A percentile compares a stretch with the other conserved stretches of the same genome.
Evolutionary conservation across 2,113 vertebrate genomes (phyloP).

Genomic region (Tapirus terrestris): DNA sequence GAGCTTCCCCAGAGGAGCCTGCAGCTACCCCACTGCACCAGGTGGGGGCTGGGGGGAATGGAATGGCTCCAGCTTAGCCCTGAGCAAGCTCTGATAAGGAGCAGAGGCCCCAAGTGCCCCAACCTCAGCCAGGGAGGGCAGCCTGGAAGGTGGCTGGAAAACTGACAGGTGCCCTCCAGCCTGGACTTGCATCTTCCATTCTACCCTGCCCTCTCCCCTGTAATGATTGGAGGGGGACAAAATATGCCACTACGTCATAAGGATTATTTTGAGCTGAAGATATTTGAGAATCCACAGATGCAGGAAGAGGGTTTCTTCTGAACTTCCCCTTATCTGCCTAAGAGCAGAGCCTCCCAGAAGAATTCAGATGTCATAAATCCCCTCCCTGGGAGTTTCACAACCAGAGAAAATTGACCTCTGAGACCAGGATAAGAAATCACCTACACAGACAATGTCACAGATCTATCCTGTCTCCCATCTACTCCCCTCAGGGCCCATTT

Average conservation of each 20-base stretch:
- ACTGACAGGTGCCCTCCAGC: not conserved
- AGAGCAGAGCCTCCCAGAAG: slow-evolving; percentile 30
- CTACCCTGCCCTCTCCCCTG: not conserved
- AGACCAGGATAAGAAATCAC: not conserved
- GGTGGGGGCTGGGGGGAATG: not conserved
- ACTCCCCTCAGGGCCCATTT: not conserved
- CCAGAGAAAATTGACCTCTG: not conserved
- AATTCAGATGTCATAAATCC: slow-evolving; percentile 18
- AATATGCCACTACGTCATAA: not conserved
- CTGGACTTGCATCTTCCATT: not conserved
- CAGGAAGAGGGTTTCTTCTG: not conserved
- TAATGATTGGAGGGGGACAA: not conserved
- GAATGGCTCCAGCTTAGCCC: not conserved
- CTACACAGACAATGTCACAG: not conserved
- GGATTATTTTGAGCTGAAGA: slow-evolving; percentile 4
- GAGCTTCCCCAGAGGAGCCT: not conserved
- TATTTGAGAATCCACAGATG: slow-evolving; percentile 28
- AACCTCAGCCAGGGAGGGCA: not conserved
- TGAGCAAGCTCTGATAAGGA: not conserved
- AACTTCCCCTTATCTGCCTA: not conserved
- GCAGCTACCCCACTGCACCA: not conserved
- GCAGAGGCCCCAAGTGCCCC: not conserved
- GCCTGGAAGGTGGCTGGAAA: not conserved
- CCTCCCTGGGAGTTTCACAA: not conserved
- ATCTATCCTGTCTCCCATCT: not conserved